Conservation (phyloP, 1,140 invertebrate genomes). For the Drosophila baimaii region DNA sequence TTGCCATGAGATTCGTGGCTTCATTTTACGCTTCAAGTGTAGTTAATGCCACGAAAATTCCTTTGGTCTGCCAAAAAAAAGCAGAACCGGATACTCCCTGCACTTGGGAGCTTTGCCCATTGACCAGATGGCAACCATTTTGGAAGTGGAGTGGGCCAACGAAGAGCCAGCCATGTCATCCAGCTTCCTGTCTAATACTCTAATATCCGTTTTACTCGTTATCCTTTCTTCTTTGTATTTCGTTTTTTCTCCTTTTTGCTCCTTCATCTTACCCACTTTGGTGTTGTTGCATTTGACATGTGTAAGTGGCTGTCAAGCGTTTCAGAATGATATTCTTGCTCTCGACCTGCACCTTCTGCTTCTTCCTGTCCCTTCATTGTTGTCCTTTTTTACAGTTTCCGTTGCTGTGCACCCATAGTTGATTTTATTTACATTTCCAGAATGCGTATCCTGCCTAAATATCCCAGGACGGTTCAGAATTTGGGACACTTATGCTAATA, state of each 20-base stretch:
- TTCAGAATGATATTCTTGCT: slow-evolving; percentile 80
- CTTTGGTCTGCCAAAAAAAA: slow-evolving; percentile 26
- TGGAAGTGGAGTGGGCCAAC: slow-evolving; percentile 10
- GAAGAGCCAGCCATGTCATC: slow-evolving; percentile 49
- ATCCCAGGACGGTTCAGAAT: slow-evolving; percentile 28
- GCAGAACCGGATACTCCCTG: slow-evolving; percentile 16
- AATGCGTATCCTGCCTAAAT: slow-evolving; percentile 55
- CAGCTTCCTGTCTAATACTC: slow-evolving; percentile 79
- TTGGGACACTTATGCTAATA: slow-evolving; percentile 75
- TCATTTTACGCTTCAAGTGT: slow-evolving; percentile 62
- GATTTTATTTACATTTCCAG: slow-evolving; percentile 83
- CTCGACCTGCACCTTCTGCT: slow-evolving; percentile 64
- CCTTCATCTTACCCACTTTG: slow-evolving; percentile 34
- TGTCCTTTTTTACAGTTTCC: slow-evolving; percentile 16
- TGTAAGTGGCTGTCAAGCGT: slow-evolving; percentile 79
- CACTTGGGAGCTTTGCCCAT: slow-evolving; percentile 12
- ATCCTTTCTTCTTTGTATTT: slow-evolving; percentile 41
- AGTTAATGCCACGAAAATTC: slow-evolving; percentile 64
- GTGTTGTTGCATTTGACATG: slow-evolving; percentile 75
- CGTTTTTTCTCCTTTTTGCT: not conserved
- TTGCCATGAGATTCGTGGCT: slow-evolving; percentile 44
- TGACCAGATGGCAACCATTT: slow-evolving; percentile 59
- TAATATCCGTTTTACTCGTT: slow-evolving; percentile 80
- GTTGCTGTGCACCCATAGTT: slow-evolving; percentile 51
- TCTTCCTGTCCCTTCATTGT: slow-evolving; percentile 52